A percentile compares a stretch with the other conserved stretches of the same genome.
These are phyloP conservation scores for Philhelius pedissequus DNA, from an alignment of 2,888 invertebrate species.

Conservation along the genomic window DNA sequence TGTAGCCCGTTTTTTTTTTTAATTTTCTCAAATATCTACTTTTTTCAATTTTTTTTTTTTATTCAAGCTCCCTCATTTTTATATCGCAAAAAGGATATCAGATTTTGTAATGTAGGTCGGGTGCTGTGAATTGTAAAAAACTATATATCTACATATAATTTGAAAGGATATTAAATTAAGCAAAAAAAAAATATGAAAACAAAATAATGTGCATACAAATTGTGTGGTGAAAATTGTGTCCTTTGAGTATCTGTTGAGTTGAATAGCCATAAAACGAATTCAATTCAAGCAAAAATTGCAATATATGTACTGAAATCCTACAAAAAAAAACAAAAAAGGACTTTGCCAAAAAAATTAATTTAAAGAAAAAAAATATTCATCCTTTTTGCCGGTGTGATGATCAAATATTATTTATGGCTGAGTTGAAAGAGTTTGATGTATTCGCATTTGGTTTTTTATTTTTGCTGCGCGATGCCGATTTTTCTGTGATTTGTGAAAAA, in stretches of 20 bases:
- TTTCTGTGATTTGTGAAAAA: not conserved
- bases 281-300: not conserved
- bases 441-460: not conserved
- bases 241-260: constrained; percentile 16
- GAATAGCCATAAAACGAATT: too few relatives aligned
- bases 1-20: constrained; percentile 51
- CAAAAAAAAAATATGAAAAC: not conserved
- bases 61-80: not conserved
- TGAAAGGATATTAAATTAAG: not conserved
- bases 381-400: constrained; percentile 18
- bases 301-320: not conserved
- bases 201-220: not conserved
- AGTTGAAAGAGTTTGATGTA: not conserved
- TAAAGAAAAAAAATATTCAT: not conserved
- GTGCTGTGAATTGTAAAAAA: not conserved
- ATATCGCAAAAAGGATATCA: constrained; percentile 45
- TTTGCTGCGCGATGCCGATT: not conserved
- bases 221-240: constrained; percentile 1
- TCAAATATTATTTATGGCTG: not conserved
- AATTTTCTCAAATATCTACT: constrained; percentile 36
- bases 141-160: too few relatives aligned
- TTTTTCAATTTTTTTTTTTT: constrained; percentile 14
- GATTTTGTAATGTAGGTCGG: constrained; percentile 66
- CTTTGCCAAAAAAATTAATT: not conserved
- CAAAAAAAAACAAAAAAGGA: not conserved